Evolutionary conservation across 1,140 invertebrate genomes (phyloP).

Genomic region (Manduca sexta): DNA sequence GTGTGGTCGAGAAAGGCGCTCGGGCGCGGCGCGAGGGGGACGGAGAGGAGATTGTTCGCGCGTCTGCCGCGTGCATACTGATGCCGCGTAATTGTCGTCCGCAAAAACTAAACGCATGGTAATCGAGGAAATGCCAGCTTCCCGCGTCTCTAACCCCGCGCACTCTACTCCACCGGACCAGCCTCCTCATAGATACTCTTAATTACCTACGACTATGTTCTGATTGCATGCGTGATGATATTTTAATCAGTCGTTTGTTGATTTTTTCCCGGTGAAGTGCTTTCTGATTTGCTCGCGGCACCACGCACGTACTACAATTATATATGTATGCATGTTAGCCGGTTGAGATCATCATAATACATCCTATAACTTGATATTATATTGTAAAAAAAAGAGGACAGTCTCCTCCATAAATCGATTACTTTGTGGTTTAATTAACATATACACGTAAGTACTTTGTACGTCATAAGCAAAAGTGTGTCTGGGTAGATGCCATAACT

Average conservation of each 20-base stretch:
- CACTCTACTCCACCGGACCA: slow-evolving; percentile 11
- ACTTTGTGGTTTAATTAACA: no score
- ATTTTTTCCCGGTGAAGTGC: no score
- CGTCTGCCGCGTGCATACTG: slow-evolving; percentile 58
- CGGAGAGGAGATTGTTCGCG: slow-evolving; percentile 23
- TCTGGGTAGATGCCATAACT: no score
- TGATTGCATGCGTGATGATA: slow-evolving; percentile 1
- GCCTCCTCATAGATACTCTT: slow-evolving; percentile 1
- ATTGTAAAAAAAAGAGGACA: no score
- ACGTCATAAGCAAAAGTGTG: no score
- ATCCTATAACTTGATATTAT: no score
- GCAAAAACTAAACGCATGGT: slow-evolving; percentile 57
- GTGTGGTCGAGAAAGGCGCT: slow-evolving; percentile 3
- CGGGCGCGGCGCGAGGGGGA: slow-evolving; percentile 7
- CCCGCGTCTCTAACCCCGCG: slow-evolving; percentile 12
- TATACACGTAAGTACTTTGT: no score
- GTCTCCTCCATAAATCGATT: no score
- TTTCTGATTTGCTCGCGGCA: no score
- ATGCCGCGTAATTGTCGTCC: slow-evolving; percentile 56
- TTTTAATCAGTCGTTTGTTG: background rate
- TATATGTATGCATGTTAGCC: no score
- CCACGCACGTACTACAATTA: no score
- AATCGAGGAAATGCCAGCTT: slow-evolving; percentile 50
- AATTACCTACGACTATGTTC: background rate
- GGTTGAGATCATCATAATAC: no score